Evolutionary conservation across 64 coral and sea anemone species (phyloP).

Genomic region (Catalaphyllia jardinei): DNA sequence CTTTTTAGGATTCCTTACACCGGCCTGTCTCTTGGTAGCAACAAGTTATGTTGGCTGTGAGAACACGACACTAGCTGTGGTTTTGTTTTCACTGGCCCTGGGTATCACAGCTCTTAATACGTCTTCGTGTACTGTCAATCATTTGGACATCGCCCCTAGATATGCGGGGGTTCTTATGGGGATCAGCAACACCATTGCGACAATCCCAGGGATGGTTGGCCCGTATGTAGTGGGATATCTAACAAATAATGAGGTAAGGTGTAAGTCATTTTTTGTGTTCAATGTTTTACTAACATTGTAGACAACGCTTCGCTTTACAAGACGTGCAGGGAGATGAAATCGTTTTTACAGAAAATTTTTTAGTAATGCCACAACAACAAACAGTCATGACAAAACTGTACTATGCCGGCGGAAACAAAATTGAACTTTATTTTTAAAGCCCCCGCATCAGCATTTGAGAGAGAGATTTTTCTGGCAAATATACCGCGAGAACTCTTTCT

Average conservation of each 20-base stretch:
- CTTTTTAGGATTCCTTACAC: slow-evolving; percentile 55
- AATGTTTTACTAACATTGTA: too few species aligned
- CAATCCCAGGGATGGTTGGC: slow-evolving; percentile 77
- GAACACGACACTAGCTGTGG: slow-evolving; percentile 62
- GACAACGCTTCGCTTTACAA: too few species aligned
- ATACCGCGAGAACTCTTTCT: too few species aligned
- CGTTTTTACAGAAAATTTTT: too few species aligned
- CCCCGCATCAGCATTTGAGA: too few species aligned
- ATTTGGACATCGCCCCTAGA: slow-evolving; percentile 87
- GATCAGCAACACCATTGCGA: slow-evolving; percentile 73
- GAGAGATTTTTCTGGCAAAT: too few species aligned
- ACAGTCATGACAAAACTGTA: too few species aligned
- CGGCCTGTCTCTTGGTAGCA: slow-evolving; percentile 68
- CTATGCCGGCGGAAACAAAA: too few species aligned
- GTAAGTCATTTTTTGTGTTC: neutral
- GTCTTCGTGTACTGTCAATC: slow-evolving; percentile 55
- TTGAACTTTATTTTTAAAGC: too few species aligned
- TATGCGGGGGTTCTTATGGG: slow-evolving; percentile 86
- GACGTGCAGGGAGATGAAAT: too few species aligned
- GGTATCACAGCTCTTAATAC: slow-evolving; percentile 21
- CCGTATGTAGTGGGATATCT: slow-evolving; percentile 76
- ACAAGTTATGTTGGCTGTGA: slow-evolving; percentile 81
- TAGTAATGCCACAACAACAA: too few species aligned
- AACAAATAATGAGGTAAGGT: slow-evolving; percentile 73
- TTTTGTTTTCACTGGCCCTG: slow-evolving; percentile 67